Percentiles rank a stretch among this genome's conserved stretches.
phyloP scores from a whole-genome alignment of 2,888 invertebrate genomes.

The Dascillus cervinus region DNA sequence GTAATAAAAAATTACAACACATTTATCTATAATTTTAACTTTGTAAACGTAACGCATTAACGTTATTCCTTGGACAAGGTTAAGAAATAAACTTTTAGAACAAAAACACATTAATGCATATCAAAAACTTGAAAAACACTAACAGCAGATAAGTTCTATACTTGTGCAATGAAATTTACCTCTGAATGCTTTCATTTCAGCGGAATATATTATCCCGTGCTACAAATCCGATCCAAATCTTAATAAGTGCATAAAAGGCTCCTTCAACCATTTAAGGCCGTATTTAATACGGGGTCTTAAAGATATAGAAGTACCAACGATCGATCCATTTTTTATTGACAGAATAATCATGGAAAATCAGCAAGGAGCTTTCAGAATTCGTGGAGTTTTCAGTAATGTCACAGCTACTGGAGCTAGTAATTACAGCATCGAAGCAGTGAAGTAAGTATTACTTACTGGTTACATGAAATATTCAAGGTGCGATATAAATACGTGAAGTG shows the following conservation, averaged over 20 bases:
- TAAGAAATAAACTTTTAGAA: too few species aligned
- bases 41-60: too few species aligned
- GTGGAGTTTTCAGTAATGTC: conserved; percentile 66
- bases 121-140: too few species aligned
- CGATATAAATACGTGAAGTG: too few species aligned
- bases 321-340: conserved; percentile 66
- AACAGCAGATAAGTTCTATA: too few species aligned
- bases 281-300: conserved; percentile 62
- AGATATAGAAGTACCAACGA: conserved; percentile 65
- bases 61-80: too few species aligned
- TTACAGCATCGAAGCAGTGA: conserved; percentile 61
- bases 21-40: too few species aligned
- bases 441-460: conserved; percentile 46
- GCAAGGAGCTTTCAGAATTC: conserved; percentile 65
- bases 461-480: too few species aligned
- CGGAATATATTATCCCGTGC: conserved; percentile 67
- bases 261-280: conserved; percentile 66
- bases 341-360: conserved; percentile 71
- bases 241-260: conserved; percentile 58
- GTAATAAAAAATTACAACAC: too few species aligned
- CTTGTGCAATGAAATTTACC: not conserved
- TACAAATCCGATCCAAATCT: conserved; percentile 56
- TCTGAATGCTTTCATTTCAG: conserved; percentile 49
- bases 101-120: too few species aligned
- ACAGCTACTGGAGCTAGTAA: conserved; percentile 70